A percentile compares a stretch with the other conserved stretches of the same genome.
Evolutionary conservation across 2,113 vertebrate species (phyloP).

Genomic region (Todiramphus chloris): DNA sequence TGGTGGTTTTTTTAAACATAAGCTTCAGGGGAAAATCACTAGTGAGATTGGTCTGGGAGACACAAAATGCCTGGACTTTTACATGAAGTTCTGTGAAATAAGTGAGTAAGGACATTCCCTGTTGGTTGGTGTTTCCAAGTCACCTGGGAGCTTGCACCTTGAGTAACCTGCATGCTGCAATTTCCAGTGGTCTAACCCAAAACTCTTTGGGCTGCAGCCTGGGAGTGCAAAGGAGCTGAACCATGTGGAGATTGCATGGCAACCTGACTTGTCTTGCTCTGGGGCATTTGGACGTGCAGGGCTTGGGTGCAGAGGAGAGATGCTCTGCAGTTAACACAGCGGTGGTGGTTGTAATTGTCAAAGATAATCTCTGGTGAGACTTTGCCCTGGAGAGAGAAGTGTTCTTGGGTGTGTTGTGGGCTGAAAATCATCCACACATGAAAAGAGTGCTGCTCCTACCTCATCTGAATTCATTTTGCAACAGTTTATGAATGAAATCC

Average conservation of each 20-base stretch:
- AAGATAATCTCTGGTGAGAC: not conserved
- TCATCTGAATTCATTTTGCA: not conserved
- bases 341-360: not conserved
- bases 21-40: not conserved
- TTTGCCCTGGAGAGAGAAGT: not conserved
- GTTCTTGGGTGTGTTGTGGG: not conserved
- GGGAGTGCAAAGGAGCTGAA: not conserved
- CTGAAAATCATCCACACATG: accelerated
- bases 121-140: not conserved
- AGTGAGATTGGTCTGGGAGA: not conserved
- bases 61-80: not conserved
- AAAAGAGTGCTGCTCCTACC: not conserved
- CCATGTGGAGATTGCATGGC: no score
- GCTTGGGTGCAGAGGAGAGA: not conserved
- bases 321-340: accelerated
- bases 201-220: not conserved
- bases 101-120: not conserved
- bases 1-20: not conserved
- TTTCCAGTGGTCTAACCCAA: not conserved
- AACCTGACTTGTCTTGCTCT: no score
- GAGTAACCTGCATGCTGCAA: not conserved
- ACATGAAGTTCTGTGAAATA: not conserved
- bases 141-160: not conserved
- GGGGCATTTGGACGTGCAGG: not conserved
- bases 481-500: not conserved